Base-by-base conservation (phyloP, 2,888 invertebrate genomes). In the Cephus spinipes region DNA sequence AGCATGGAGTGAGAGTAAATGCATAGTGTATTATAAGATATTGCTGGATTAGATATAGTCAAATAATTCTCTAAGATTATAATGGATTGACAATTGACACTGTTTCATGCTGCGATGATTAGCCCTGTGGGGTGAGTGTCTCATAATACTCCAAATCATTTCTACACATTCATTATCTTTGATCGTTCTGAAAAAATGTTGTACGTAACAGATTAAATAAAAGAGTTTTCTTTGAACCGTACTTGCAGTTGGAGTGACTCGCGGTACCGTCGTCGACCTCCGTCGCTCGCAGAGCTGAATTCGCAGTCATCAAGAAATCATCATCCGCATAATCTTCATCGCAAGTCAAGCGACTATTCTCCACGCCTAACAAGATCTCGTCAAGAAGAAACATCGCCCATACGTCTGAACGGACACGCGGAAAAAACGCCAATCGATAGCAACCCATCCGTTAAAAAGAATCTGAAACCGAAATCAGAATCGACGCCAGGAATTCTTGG, bases 81-180 rank as follows among this genome's bases (percentile, higher is more conserved):
- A 89, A 90, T 88, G 80, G 87, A 89, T 90, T 90, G 80, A 90
- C 85, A 80, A 88, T 89, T 86, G 89, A 91, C 88, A 89, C 90
- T 93, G 90, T 93, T 93, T 91, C 93, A 93, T 91, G 93, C 93
- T 92, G 92, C 92, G 79, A 87, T 90, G 87, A 89, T 87, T 91
- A 93, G 93, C 92, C 93, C 85, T 93, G 92, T 91, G 92, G 92
- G 93, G 93, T 93, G 92, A 93, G 93, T 92, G 15, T 71, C 15
- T 71, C 31, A 15, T 15, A 31, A 71, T 71, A 15, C 32, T 71
- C 23, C 71, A 71, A 71, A 71, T 71, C 31, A 23, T 6, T 71
- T 6, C 71, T 55, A 55, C 9, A 55, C 9, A 55, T 23, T 55
- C 9, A 55, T 23, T 55, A 23, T 9, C 23, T 55, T 55, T 23